Percentiles rank a stretch among this genome's conserved stretches.
Evolutionary conservation across 2,797 vertebrate genomes (phyloP).

Genomic region (Channa striata): DNA sequence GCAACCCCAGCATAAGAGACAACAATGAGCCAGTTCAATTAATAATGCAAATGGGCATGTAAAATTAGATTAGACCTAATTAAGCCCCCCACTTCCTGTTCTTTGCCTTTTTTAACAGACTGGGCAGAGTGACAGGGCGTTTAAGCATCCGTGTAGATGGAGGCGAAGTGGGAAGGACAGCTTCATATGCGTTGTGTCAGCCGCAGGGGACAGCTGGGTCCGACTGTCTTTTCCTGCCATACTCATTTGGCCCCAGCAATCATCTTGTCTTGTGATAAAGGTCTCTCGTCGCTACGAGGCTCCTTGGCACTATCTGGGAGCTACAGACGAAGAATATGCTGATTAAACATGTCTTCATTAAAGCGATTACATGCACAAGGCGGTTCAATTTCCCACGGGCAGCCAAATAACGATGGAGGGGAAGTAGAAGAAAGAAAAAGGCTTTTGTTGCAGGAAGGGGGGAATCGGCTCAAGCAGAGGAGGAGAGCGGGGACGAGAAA

Average conservation of each 20-base stretch:
- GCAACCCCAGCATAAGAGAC: conserved; percentile 27
- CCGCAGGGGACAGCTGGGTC: conserved; percentile 70
- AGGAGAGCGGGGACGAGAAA: conserved; percentile 27
- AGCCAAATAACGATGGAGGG: conserved; percentile 70
- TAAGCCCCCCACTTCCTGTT: conserved; percentile 56
- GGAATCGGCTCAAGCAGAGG: conserved; percentile 20
- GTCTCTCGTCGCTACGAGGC: conserved; percentile 84
- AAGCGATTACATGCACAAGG: conserved; percentile 81
- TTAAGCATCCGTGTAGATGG: conserved; percentile 70
- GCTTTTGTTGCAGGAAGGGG: conserved; percentile 34
- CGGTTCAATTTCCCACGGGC: conserved; percentile 77
- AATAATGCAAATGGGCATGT: conserved; percentile 71
- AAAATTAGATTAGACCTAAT: conserved; percentile 73
- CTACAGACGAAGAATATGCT: conserved; percentile 74
- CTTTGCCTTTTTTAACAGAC: conserved; percentile 55
- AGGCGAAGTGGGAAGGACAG: conserved; percentile 78
- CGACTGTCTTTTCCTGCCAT: conserved; percentile 82
- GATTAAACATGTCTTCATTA: conserved; percentile 86
- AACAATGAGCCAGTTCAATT: conserved; percentile 62
- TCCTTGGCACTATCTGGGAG: conserved; percentile 81
- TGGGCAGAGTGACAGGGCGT: conserved; percentile 69
- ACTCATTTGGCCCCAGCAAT: conserved; percentile 82
- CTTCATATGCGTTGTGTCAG: conserved; percentile 80
- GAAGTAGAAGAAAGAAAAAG: conserved; percentile 30
- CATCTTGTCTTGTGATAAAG: conserved; percentile 85